Percentiles rank a stretch among this genome's conserved stretches.
These are phyloP conservation scores for Drosophila grimshawi DNA, from an alignment of 1,140 invertebrate species.

Conservation along the genomic window DNA sequence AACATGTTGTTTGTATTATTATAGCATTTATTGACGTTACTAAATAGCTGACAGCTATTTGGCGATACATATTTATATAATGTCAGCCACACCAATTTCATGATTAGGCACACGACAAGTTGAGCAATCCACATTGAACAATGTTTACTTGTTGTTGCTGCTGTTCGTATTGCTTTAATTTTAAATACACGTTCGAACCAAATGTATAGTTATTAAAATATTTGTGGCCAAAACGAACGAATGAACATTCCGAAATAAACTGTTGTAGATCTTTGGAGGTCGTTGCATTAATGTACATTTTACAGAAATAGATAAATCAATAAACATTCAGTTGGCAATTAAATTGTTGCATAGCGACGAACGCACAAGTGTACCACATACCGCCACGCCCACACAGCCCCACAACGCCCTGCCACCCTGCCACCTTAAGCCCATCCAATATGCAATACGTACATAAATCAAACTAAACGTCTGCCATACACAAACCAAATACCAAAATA, in stretches of 20 bases:
- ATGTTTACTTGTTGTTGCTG: conserved; percentile 20
- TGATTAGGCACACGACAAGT: conserved; percentile 40
- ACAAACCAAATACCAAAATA: conserved; percentile 6
- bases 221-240: conserved; percentile 15
- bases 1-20: background rate
- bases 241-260: conserved; percentile 2
- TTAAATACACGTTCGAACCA: background rate
- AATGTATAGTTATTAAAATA: conserved; percentile 37
- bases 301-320: conserved; percentile 68
- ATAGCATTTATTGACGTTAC: background rate
- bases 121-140: conserved; percentile 24
- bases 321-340: conserved; percentile 73
- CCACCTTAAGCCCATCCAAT: conserved; percentile 39
- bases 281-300: conserved; percentile 66
- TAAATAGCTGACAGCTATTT: background rate
- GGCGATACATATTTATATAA: background rate
- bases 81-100: background rate
- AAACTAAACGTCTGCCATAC: conserved; percentile 66
- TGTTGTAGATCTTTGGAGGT: conserved; percentile 12
- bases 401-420: no score
- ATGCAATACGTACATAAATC: conserved; percentile 62
- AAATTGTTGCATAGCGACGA: conserved; percentile 69
- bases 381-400: background rate
- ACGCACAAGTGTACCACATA: background rate
- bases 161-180: background rate